Base-by-base conservation (phyloP, 2,797 vertebrate species). In the Tolypeutes matacus region DNA sequence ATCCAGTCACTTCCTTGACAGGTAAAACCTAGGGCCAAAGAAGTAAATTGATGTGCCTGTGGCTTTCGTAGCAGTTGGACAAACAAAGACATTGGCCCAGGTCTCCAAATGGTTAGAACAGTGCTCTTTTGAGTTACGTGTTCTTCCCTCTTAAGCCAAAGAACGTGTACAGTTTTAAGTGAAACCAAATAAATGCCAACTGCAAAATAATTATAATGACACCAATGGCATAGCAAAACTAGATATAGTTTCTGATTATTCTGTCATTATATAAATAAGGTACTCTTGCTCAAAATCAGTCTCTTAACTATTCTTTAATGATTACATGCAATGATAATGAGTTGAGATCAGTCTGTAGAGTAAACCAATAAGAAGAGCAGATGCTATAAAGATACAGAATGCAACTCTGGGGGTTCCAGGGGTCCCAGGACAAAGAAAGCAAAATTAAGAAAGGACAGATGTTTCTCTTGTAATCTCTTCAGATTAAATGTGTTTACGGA, bases 221-320 rank as follows among this genome's bases (percentile, higher is more conserved):
- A 53, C 42, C 46, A 70, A 3, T 23, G 90, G 29, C 18, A 20
- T 0, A 85, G 72, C 25, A n/a, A 36, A 75, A 76, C 18, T 9
- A 94, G 42, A n/a, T 11, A 62, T 27, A 29, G 29, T 76, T 56
- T 82, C 53, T 92, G 46, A 85, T 72, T 36, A 18, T 87, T 90
- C 31, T 18, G 1, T 25, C 53, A 27, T 60, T 76, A 11, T 53
- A 6, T 46, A 67, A 76, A 67, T 87, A 80, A 76, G 72, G 7
- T 20, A 53, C 20, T 76, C 4, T 49, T 72, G 31, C 20, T 92
- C 46, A 70, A 89, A 73, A 67, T 60, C 34, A 31, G 9, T 92
- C 42, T 62, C 58, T 95, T 76, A 25, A 42, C 53, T 58, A 89
- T 78, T 56, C 27, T 64, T 89, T 69, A 90, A 89, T 53, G 53